A percentile compares a stretch with the other conserved stretches of the same genome.
phyloP scores from a whole-genome alignment of 2,888 invertebrate genomes.

The Antheraea assamensis region DNA sequence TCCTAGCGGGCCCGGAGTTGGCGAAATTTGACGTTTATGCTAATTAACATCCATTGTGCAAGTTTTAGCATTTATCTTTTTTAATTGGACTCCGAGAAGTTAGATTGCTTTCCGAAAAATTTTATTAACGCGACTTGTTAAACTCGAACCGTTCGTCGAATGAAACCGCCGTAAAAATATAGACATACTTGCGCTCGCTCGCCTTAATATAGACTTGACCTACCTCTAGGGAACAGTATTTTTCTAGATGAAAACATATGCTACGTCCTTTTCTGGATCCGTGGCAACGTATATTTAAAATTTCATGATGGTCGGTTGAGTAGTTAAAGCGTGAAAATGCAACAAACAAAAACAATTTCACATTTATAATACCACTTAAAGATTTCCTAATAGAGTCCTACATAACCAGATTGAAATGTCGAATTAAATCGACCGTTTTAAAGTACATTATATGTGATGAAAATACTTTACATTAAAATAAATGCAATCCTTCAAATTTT shows the following conservation, averaged over 20 bases:
- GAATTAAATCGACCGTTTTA: not conserved
- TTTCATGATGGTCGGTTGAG: not conserved
- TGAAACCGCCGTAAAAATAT: not conserved
- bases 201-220: not conserved
- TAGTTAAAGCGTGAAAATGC: not conserved
- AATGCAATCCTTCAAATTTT: not conserved
- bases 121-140: slow-evolving; percentile 17
- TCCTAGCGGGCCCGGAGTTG: not conserved
- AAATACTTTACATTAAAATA: not conserved
- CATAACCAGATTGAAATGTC: not conserved
- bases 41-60: slow-evolving; percentile 38
- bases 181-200: not conserved
- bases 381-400: not conserved
- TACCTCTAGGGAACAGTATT: not conserved
- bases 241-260: not conserved
- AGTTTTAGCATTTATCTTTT: slow-evolving; percentile 45
- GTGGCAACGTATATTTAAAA: not conserved
- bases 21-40: slow-evolving; percentile 23
- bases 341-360: not conserved
- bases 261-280: not conserved
- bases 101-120: slow-evolving; percentile 44
- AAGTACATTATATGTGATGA: not conserved
- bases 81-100: slow-evolving; percentile 44
- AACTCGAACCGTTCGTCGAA: not conserved
- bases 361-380: not conserved